Base-by-base conservation (phyloP, 2,888 invertebrate species). In the Dryobotodes eremita region DNA sequence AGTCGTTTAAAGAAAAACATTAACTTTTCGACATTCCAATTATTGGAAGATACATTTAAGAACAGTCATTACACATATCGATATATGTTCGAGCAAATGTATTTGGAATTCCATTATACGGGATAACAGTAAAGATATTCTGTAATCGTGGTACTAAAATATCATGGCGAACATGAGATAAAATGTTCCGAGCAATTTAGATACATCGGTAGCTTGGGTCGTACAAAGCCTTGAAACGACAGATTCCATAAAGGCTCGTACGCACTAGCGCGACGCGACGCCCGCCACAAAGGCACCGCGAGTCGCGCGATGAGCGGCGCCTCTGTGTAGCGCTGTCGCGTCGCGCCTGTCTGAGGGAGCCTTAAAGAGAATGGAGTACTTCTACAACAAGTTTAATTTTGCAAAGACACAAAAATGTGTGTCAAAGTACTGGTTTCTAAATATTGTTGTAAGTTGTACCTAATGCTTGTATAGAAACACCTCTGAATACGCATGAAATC, bases 21-120 rank as follows among this genome's bases (percentile, higher is more conserved):
- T 70, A 15, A 1, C n/a, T 48, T 50, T 46, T 20, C 48, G 13
- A 20, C 6, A 71, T 76, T 48, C 13, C 36, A 61, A 75, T 64
- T 46, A 53, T 59, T 64, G 10, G 26, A 26, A 65, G 53, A 36
- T 0, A 65, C 46, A 61, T 75, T 64, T 50, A 65, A 26, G 23
- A 71, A 76, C 31, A 46, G 31, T 59, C 36, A 70, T 75, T 72
- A 75, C 57, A 62, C 59, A 59, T 36, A 59, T n/a, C n/a, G 15
- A 26, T n/a, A 48, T 64, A n/a, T 77, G n/a, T 57, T 36, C 57
- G 2, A 31, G 20, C n/a, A 53, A 75, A 82, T 73, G 36, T 59
- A 26, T 76, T 79, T 68, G 55, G 55, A 64, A 68, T 84, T 53
- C 48, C 72, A 85, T 77, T 71, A 20, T 36, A 66, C n/a, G 5